A percentile compares a stretch with the other conserved stretches of the same genome.
Evolutionary conservation across 2,888 invertebrate species (phyloP).

Genomic region (Blastobasis adustella): DNA sequence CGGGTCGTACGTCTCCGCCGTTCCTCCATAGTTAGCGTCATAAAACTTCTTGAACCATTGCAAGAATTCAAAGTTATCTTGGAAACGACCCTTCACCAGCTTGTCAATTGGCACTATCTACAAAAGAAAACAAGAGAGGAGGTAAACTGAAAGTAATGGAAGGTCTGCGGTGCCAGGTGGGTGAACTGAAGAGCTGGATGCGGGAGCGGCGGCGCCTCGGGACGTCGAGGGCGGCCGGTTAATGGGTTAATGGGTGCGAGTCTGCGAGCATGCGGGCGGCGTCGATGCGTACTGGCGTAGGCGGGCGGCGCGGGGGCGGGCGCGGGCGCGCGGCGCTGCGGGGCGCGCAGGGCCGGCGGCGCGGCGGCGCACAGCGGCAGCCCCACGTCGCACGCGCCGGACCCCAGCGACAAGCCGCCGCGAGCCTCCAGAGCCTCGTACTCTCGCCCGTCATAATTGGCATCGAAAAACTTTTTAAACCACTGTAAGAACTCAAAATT

Average conservation of each 20-base stretch:
- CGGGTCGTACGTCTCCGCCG: conserved; percentile 88
- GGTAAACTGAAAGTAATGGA: conserved; percentile 45
- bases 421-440: conserved; percentile 95
- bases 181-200: conserved; percentile 22
- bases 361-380: conserved; percentile 58
- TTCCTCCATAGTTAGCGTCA: conserved; percentile 98
- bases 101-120: conserved; percentile 95
- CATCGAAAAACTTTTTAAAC: conserved; percentile 99
- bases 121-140: conserved; percentile 60
- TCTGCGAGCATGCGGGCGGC: conserved; percentile 38
- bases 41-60: conserved; percentile 99
- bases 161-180: conserved; percentile 37
- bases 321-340: conserved; percentile 22
- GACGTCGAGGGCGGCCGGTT: conserved; percentile 23
- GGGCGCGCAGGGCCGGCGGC: conserved; percentile 26
- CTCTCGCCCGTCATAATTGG: conserved; percentile 98
- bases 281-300: conserved; percentile 59
- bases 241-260: conserved; percentile 16
- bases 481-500: conserved; percentile 99
- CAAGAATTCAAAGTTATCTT: conserved; percentile 99
- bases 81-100: conserved; percentile 98
- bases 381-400: conserved; percentile 74
- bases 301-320: conserved; percentile 28
- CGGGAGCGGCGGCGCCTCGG: conserved; percentile 23
- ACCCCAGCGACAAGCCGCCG: conserved; percentile 86